Percentiles rank a stretch among this genome's conserved stretches.
These are phyloP conservation scores for Rhagologus leucostigma DNA, from an alignment of 2,113 vertebrate genomes.

Conservation along the genomic window DNA sequence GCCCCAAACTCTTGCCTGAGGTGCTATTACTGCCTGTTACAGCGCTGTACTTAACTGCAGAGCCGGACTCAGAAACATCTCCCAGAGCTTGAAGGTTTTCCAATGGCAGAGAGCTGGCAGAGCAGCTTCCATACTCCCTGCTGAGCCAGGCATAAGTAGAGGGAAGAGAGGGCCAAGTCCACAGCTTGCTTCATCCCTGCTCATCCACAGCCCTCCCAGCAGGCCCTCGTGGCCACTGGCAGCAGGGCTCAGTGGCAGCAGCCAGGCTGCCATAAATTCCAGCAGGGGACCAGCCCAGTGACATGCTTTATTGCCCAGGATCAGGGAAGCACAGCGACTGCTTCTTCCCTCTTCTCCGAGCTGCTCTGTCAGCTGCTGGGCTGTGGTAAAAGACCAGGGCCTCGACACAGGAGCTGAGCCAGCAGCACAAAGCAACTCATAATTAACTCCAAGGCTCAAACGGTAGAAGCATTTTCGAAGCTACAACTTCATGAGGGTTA, in stretches of 20 bases:
- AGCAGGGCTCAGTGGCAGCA: background rate
- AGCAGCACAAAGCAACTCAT: background rate
- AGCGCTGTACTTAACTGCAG: background rate
- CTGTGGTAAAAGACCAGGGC: background rate
- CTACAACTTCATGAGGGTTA: background rate
- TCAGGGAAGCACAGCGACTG: background rate
- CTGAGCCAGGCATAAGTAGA: background rate
- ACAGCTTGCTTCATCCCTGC: conserved; percentile 39
- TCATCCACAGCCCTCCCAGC: conserved; percentile 47
- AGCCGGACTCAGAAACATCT: background rate
- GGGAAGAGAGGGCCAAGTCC: conserved; percentile 3
- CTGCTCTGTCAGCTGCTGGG: background rate
- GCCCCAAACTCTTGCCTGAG: background rate
- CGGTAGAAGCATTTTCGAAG: background rate
- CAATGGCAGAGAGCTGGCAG: conserved; percentile 7
- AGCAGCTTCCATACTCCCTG: background rate
- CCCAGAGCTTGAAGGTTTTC: conserved; percentile 18
- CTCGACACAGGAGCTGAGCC: background rate
- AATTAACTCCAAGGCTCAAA: background rate
- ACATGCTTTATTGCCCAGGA: background rate
- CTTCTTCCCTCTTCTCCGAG: background rate
- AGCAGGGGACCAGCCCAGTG: background rate
- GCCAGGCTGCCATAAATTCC: conserved; percentile 20
- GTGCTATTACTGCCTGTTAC: background rate
- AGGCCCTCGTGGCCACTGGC: background rate